These are phyloP conservation scores for Cottoperca gobio DNA, from an alignment of 2,797 vertebrate species.

Conservation along the genomic window DNA sequence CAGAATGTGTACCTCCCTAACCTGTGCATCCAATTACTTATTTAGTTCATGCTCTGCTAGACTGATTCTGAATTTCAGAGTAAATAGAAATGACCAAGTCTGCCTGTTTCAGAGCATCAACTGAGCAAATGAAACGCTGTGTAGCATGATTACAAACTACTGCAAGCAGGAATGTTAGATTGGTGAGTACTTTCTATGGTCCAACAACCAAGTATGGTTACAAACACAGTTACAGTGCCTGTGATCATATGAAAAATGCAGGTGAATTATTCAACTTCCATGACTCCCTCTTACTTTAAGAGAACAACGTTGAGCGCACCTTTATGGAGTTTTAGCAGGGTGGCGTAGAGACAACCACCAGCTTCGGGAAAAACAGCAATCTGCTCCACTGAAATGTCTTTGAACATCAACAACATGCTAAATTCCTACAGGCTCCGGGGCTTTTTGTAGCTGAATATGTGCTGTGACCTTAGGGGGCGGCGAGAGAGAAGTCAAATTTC, in stretches of 20 bases:
- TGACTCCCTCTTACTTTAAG: neutral
- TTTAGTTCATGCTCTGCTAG: neutral
- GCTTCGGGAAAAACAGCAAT: constrained; percentile 15
- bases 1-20: neutral
- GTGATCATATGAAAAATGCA: neutral
- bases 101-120: neutral
- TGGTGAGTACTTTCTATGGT: neutral
- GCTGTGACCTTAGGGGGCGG: constrained; percentile 5
- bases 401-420: constrained; percentile 28
- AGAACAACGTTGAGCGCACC: neutral
- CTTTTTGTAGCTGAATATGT: constrained; percentile 4
- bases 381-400: constrained; percentile 16
- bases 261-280: neutral
- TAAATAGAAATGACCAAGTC: neutral
- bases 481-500: constrained; percentile 43
- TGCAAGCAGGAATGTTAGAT: neutral
- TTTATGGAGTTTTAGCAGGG: neutral
- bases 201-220: neutral
- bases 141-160: neutral
- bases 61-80: neutral
- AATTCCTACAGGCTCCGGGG: constrained; percentile 1
- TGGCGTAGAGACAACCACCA: constrained; percentile 4
- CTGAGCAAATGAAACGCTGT: neutral
- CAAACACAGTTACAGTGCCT: neutral
- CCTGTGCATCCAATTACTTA: neutral